Conservation (phyloP, 2,888 invertebrate genomes). For the Aelia acuminata region DNA sequence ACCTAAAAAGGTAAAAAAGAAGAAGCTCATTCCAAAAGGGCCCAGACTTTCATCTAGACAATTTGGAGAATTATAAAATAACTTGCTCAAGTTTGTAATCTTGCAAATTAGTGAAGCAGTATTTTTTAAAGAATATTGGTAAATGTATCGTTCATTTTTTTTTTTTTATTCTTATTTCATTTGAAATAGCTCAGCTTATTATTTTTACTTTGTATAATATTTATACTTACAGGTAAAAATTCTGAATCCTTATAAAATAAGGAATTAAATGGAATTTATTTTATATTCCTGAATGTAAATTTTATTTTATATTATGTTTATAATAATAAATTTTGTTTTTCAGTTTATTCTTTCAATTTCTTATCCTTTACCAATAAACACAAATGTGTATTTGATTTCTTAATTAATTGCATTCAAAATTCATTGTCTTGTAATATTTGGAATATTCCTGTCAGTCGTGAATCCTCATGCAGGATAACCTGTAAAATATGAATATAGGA, state of each 20-base stretch:
- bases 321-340: neutral
- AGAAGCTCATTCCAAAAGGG: slow-evolving; percentile 62
- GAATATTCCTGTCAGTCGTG: no score
- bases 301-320: neutral
- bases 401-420: no score
- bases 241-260: neutral
- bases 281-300: neutral
- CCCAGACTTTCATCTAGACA: slow-evolving; percentile 62
- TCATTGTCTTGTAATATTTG: no score
- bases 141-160: neutral
- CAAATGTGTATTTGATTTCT: neutral
- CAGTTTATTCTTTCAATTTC: neutral
- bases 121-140: neutral
- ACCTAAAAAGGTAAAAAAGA: slow-evolving; percentile 61
- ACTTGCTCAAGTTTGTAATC: neutral
- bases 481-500: no score
- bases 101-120: neutral
- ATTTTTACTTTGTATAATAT: neutral
- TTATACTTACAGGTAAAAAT: neutral
- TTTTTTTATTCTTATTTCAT: slow-evolving; percentile 19
- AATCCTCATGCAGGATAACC: no score
- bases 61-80: slow-evolving; percentile 52
- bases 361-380: neutral
- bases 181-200: neutral
- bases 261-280: neutral